Base-by-base conservation (phyloP, 2,888 invertebrate genomes). In the Pandemis heparana region DNA sequence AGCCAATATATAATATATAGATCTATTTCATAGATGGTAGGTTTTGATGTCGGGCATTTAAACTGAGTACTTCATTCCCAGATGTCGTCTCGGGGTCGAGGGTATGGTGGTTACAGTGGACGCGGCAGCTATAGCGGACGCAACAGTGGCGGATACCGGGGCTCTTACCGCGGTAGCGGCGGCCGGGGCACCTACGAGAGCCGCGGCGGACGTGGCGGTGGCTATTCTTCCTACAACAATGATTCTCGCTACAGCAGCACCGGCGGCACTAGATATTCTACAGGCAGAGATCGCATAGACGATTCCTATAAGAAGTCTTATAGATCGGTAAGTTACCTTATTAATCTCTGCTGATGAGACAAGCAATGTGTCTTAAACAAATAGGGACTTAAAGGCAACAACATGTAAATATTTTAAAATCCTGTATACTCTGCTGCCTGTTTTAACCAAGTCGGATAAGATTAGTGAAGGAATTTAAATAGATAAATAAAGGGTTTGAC, bases 21-120 rank as follows among this genome's bases (percentile, higher is more conserved):
- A 32, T 32, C 23, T 32, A 2, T 32, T 32, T 32, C 4, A 32
- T 32, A 32, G 23, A 32, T 32, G 2, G 23, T 32, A 32, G 23
- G 23, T 32, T 23, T 32, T 32, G 23, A 32, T 32, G 2, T 32
- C 23, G 2, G 23, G 56, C 23, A 56, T 56, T 9, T 18, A 38
- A 60, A n/a, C 43, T 61, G 8, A 61, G 7, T 61, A 61, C 16
- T 39, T 69, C 60, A 10, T 39, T 74, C 74, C 18, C 78, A 90
- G 89, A 94, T 94, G 94, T 94, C 94, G 39, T 92, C 94, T 51
- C 89, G 95, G 46, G 94, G 94, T 68, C 87, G 94, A 77, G 94
- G 92, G 12, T 92, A 89, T 80, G 89, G 87, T 56, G 87, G 89
- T 18, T 89, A 87, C 71, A 83, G 83, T 56, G 89, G 86, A 51